Conservation (phyloP, 2,797 vertebrate species). For the Steatocranus sp. region DNA sequence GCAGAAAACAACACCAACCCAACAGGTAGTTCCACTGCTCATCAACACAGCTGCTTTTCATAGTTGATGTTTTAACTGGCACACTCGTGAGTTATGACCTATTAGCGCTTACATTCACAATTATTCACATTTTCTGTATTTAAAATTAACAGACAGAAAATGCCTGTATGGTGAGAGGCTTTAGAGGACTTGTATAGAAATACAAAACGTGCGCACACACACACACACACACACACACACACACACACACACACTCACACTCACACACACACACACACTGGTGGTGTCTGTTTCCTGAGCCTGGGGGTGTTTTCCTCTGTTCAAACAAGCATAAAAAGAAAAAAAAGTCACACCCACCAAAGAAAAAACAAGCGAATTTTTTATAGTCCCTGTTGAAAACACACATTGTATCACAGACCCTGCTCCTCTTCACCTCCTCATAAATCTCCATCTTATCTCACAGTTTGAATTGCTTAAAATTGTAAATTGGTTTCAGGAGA, state of each 20-base stretch:
- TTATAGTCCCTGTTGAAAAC: constrained; percentile 7
- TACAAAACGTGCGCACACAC: background rate
- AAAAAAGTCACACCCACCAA: constrained; percentile 31
- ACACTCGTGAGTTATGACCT: background rate
- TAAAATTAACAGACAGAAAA: background rate
- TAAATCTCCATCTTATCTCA: background rate
- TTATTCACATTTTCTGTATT: background rate
- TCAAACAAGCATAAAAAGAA: background rate
- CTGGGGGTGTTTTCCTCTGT: constrained; percentile 12
- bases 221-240: background rate
- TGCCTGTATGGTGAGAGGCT: background rate
- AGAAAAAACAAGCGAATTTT: constrained; percentile 41
- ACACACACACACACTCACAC: background rate
- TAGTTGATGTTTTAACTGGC: background rate
- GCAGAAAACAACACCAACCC: constrained; percentile 33
- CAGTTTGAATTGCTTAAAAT: background rate
- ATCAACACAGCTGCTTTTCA: constrained; percentile 6
- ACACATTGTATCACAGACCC: background rate
- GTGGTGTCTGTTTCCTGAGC: constrained; percentile 32
- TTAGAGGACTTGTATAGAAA: background rate
- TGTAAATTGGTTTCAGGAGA: background rate
- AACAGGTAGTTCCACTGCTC: constrained; percentile 39
- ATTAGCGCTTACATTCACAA: background rate
- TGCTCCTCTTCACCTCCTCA: background rate
- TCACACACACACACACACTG: background rate